Evolutionary conservation across 2,797 vertebrate genomes (phyloP), one percentile per base, ranked within the genome.

Genomic region (Sebastes jordani): DNA sequence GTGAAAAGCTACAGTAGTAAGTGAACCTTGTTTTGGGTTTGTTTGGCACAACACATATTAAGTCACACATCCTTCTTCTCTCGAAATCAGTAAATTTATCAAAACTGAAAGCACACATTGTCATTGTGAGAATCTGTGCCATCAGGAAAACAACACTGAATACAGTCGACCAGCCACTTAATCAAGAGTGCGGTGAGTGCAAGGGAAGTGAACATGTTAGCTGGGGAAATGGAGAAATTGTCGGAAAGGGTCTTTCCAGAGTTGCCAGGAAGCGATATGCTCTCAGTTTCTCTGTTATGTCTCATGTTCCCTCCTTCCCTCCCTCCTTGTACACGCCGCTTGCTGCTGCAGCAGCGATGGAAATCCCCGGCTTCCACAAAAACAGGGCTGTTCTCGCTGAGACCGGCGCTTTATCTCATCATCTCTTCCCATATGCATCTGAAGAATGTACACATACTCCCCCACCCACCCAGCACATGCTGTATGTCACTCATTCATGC

Each of bases 311-410:
- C 70, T 72, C 60, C 64, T 69, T 88, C 76, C 55, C 79, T 83
- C 55, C 75, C 74, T 66, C 70, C 46, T 69, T 54, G 1, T 66
- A 22, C 71, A 79, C 78, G 58, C 58, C 2, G 8, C 42, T 75
- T 83, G 38, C 38, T 71, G 56, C 61, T 71, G 42, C 64, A 77
- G 49, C 64, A 77, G 77, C 56, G 14, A 61, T 91, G 92, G 92
- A 95, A 94, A 88, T 89, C 92, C 94, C 93, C 92, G 0, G 62
- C 84, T 83, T 88, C 87, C 85, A 86, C 78, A 84, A 86, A 88
- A 89, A 86, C 81, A 67, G 62, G 30, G 52, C 72, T 85, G 76
- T 82, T 84, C 67, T 81, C 52, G 42, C 42, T 63, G 62, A 88
- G 78, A 83, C 64, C 54, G n/a, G 52, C 5, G 29, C 86, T 88